Conservation (phyloP, 2,113 vertebrate genomes). For the Cavia porcellus region DNA sequence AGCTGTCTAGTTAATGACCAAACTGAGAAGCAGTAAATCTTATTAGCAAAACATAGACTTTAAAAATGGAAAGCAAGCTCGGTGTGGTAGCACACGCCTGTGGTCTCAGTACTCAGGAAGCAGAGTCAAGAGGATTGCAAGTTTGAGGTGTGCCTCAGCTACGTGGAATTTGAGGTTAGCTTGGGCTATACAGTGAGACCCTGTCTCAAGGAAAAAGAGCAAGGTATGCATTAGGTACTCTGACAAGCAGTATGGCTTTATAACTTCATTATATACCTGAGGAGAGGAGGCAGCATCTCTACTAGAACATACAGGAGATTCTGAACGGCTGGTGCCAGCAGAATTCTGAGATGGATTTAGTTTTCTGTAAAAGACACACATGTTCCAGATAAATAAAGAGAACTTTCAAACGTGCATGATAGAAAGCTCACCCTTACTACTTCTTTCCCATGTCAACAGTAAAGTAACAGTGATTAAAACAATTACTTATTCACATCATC, state of each 20-base stretch:
- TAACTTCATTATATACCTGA: constrained; percentile 85
- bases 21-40: constrained; percentile 39
- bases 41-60: constrained; percentile 21
- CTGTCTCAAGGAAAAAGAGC: not conserved
- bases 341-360: constrained; percentile 84
- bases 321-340: constrained; percentile 80
- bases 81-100: not conserved
- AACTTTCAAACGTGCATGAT: constrained; percentile 52
- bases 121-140: not conserved
- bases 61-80: constrained; percentile 20
- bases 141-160: not conserved
- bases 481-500: constrained; percentile 15
- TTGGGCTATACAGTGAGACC: not conserved
- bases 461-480: constrained; percentile 41
- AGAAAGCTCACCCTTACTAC: constrained; percentile 49
- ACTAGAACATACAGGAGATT: constrained; percentile 75
- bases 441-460: constrained; percentile 26
- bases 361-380: constrained; percentile 87
- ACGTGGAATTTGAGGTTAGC: not conserved
- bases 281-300: constrained; percentile 82
- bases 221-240: not conserved
- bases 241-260: constrained; percentile 6
- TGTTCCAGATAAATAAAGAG: constrained; percentile 76
- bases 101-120: not conserved
- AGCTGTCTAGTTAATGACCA: constrained; percentile 49